A percentile compares a stretch with the other conserved stretches of the same genome.
These are phyloP conservation scores for Zonitis immaculata DNA, from an alignment of 2,888 invertebrate genomes.

Conservation along the genomic window DNA sequence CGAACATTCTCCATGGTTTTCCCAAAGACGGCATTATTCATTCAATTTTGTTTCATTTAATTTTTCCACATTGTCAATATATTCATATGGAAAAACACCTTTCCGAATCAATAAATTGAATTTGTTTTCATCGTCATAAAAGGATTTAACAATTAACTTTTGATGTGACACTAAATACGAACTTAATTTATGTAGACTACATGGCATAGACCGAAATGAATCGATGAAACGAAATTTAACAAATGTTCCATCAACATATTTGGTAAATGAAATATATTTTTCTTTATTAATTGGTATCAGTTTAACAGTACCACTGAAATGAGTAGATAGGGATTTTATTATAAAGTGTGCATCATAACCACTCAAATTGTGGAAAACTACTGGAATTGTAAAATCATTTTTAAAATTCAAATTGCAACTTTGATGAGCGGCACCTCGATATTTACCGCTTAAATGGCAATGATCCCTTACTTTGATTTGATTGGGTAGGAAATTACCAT, in stretches of 20 bases:
- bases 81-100: too few species aligned
- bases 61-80: too few species aligned
- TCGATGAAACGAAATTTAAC: slow-evolving; percentile 27
- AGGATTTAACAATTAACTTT: slow-evolving; percentile 6
- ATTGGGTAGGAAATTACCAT: slow-evolving; percentile 9
- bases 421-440: slow-evolving; percentile 29
- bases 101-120: too few species aligned
- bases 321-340: slow-evolving; percentile 26
- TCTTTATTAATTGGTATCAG: slow-evolving; percentile 37
- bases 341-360: slow-evolving; percentile 36
- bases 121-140: slow-evolving; percentile 5
- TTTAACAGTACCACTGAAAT: slow-evolving; percentile 20
- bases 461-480: slow-evolving; percentile 31
- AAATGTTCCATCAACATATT: slow-evolving; percentile 15
- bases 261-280: slow-evolving; percentile 36
- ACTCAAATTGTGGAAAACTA: too few species aligned
- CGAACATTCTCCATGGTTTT: slow-evolving; percentile 44
- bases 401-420: slow-evolving; percentile 37
- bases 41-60: too few species aligned
- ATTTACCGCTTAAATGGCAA: slow-evolving; percentile 32
- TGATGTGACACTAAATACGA: slow-evolving; percentile 20
- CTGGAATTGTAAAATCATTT: slow-evolving; percentile 30
- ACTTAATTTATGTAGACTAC: slow-evolving; percentile 30
- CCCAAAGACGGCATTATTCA: slow-evolving; percentile 35
- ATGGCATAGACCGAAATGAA: slow-evolving; percentile 35